phyloP scores from a whole-genome alignment of 1,140 invertebrate species.

The Lepeophtheirus salmonis region DNA sequence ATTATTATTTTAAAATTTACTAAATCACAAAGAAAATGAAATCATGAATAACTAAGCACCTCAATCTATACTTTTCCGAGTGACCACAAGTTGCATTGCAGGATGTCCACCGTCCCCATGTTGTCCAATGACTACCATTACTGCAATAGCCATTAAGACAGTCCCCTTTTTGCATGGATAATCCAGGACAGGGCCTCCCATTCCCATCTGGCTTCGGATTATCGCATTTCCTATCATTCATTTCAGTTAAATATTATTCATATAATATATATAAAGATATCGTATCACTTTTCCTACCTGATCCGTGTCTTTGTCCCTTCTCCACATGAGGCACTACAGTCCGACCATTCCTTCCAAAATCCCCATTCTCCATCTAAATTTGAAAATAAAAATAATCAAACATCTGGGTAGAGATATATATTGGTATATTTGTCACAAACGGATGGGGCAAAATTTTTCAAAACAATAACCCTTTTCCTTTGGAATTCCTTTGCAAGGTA shows the following conservation, averaged over 20 bases:
- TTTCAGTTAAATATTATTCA: too few relatives aligned
- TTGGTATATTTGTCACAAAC: neutral
- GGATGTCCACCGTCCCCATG: neutral
- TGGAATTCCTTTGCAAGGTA: neutral
- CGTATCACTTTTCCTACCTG: too few relatives aligned
- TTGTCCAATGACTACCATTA: neutral
- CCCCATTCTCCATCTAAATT: slow-evolving; percentile 42
- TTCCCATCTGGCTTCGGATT: slow-evolving; percentile 28
- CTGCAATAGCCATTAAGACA: slow-evolving; percentile 6
- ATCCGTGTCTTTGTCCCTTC: slow-evolving; percentile 37
- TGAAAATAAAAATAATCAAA: neutral
- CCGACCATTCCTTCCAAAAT: slow-evolving; percentile 60
- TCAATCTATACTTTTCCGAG: neutral
- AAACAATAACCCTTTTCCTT: neutral
- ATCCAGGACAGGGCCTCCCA: slow-evolving; percentile 26
- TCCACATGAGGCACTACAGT: slow-evolving; percentile 52
- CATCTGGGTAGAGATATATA: neutral
- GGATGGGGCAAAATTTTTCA: neutral
- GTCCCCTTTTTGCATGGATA: slow-evolving; percentile 28
- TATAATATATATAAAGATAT: too few relatives aligned
- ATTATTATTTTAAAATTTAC: too few relatives aligned
- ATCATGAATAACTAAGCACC: too few relatives aligned
- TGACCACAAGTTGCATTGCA: neutral
- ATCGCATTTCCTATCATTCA: slow-evolving; percentile 28
- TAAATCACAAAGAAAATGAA: too few relatives aligned